These are phyloP conservation scores for Pachypsylla venusta DNA, from an alignment of 1,140 invertebrate species.

Conservation along the genomic window DNA sequence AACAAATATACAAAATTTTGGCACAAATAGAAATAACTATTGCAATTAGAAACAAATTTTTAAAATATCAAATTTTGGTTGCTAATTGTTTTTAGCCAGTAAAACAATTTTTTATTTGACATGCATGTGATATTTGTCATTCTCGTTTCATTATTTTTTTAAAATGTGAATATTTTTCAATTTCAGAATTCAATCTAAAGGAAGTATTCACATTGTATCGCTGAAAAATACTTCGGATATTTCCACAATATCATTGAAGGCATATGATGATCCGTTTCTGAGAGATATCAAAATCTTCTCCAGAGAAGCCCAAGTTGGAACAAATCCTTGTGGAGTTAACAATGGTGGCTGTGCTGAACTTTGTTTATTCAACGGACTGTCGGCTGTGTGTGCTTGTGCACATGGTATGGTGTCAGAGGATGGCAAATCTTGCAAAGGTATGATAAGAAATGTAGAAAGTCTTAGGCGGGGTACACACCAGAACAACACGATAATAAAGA, in stretches of 20 bases:
- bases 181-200: conserved; percentile 41
- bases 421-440: conserved; percentile 44
- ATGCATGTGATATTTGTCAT: too few relatives aligned
- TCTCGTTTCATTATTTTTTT: too few relatives aligned
- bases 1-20: too few relatives aligned
- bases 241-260: conserved; percentile 37
- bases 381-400: conserved; percentile 52
- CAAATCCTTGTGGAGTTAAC: conserved; percentile 47
- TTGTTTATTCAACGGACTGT: conserved; percentile 56
- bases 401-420: conserved; percentile 50
- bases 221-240: not conserved
- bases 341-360: conserved; percentile 67
- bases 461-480: too few relatives aligned
- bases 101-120: too few relatives aligned
- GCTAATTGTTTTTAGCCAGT: too few relatives aligned
- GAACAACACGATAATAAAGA: too few relatives aligned
- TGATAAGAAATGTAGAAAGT: too few relatives aligned
- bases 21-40: too few relatives aligned
- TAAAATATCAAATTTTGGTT: too few relatives aligned
- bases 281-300: conserved; percentile 45
- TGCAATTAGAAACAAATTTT: too few relatives aligned
- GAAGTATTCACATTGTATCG: conserved; percentile 36
- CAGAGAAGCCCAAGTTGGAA: conserved; percentile 37
- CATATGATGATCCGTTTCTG: conserved; percentile 40
- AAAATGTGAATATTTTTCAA: too few relatives aligned